phyloP scores from a whole-genome alignment of 2,113 vertebrate species.

The Sturnus vulgaris region DNA sequence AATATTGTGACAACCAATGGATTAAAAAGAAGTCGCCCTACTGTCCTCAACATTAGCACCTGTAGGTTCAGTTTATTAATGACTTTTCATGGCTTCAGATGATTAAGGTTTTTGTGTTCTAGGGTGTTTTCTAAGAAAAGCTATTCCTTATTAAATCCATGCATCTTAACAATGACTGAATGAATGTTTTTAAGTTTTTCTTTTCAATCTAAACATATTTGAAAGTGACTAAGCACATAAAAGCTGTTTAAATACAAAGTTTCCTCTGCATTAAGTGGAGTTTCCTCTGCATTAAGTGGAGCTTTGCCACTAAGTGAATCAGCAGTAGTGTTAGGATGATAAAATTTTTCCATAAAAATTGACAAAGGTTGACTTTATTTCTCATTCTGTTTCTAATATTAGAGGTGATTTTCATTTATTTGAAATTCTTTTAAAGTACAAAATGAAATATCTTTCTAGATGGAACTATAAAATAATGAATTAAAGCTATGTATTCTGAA shows the following conservation, averaged over 20 bases:
- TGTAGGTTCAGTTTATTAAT: constrained; percentile 68
- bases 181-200: background rate
- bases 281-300: background rate
- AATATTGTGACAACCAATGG: constrained; percentile 70
- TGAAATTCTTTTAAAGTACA: background rate
- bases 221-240: background rate
- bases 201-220: background rate
- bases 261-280: background rate
- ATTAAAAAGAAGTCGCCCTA: constrained; percentile 72
- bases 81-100: background rate
- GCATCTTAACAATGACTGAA: background rate
- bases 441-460: background rate
- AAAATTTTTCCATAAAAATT: background rate
- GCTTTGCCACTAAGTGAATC: background rate
- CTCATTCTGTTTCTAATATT: background rate
- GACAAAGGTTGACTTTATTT: background rate
- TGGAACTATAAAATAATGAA: background rate
- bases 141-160: background rate
- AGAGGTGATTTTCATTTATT: background rate
- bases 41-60: constrained; percentile 66
- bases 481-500: background rate
- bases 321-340: background rate
- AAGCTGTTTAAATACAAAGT: background rate
- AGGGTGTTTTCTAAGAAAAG: background rate
- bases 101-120: background rate